These are phyloP conservation scores for Diarsia mendica DNA, from an alignment of 2,888 invertebrate species.

Conservation along the genomic window DNA sequence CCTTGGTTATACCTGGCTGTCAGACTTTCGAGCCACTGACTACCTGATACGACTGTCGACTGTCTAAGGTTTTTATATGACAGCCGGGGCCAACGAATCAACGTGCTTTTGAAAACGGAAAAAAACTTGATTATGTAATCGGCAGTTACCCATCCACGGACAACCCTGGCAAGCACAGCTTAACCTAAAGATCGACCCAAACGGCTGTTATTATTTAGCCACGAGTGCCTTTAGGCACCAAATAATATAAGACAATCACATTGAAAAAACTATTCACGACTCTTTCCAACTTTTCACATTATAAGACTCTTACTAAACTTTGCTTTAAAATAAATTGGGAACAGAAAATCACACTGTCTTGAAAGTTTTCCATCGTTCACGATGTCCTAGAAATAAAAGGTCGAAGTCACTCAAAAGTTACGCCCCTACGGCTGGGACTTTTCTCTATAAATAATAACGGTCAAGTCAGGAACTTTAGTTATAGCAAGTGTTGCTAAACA, in stretches of 20 bases:
- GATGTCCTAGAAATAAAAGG: constrained; percentile 49
- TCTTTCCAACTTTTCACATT: constrained; percentile 55
- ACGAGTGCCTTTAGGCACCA: neutral
- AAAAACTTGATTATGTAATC: no score
- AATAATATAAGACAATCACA: constrained; percentile 31
- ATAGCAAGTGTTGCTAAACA: constrained; percentile 42
- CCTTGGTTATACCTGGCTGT: no score
- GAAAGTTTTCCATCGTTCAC: constrained; percentile 51
- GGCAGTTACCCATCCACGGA: no score
- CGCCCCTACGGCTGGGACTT: constrained; percentile 25
- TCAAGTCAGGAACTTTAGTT: constrained; percentile 55
- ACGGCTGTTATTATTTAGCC: no score
- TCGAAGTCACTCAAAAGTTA: constrained; percentile 56
- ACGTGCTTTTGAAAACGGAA: no score
- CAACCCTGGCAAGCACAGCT: no score
- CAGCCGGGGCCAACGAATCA: no score
- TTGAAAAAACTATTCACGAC: constrained; percentile 37
- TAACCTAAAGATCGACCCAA: no score
- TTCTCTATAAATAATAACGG: constrained; percentile 63
- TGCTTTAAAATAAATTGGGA: constrained; percentile 57
- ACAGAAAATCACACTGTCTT: constrained; percentile 55
- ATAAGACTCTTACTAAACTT: constrained; percentile 39
- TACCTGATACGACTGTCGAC: no score
- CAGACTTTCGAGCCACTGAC: no score
- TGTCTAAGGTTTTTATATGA: no score